Conservation (phyloP, 2,888 invertebrate genomes). For the Leptopilina syphax region DNA sequence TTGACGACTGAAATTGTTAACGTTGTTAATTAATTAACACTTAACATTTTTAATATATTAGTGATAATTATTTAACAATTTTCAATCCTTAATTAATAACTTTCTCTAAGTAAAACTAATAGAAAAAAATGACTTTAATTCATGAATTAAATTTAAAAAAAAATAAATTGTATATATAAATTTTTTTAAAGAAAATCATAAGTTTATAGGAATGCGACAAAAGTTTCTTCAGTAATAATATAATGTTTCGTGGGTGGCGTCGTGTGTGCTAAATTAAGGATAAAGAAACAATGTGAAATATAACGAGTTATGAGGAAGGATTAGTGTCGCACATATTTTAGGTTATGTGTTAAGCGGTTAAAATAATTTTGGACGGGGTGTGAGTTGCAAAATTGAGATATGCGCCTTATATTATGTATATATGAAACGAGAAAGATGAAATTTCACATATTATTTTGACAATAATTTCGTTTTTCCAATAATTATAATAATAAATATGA, state of each 20-base stretch:
- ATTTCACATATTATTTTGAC: conserved; percentile 5
- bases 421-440: background rate
- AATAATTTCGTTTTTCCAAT: too few species aligned
- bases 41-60: too few species aligned
- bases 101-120: too few species aligned
- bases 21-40: too few species aligned
- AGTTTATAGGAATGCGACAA: background rate
- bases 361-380: conserved; percentile 25
- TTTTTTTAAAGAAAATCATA: background rate
- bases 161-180: too few species aligned
- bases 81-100: too few species aligned
- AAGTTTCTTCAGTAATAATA: background rate
- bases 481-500: too few species aligned
- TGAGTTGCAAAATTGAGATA: conserved; percentile 5
- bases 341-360: conserved; percentile 29
- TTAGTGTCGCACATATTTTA: conserved; percentile 11
- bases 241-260: background rate
- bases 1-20: too few species aligned
- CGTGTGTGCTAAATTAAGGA: conserved; percentile 6
- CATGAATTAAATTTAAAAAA: too few species aligned
- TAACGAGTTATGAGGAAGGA: conserved; percentile 30
- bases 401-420: background rate
- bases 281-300: conserved; percentile 20
- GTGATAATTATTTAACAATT: too few species aligned
- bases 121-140: too few species aligned